These are phyloP conservation scores for Rattus rattus DNA, from an alignment of 2,113 vertebrate species.

Conservation along the genomic window DNA sequence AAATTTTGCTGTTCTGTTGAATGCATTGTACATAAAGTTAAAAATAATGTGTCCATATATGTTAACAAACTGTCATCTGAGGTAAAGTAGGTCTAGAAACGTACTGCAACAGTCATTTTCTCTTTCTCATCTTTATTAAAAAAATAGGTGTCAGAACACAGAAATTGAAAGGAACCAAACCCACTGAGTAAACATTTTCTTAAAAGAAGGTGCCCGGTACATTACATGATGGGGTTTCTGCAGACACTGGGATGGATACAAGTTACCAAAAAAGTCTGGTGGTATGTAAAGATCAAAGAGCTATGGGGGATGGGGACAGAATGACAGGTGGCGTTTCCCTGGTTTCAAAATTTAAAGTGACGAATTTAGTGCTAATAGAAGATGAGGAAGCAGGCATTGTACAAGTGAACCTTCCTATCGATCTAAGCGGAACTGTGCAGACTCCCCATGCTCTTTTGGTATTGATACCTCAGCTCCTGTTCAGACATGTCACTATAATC, in stretches of 20 bases:
- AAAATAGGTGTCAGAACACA: slow-evolving; percentile 90
- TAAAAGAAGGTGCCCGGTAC: slow-evolving; percentile 89
- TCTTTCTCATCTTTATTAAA: slow-evolving; percentile 92
- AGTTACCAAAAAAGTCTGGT: slow-evolving; percentile 86
- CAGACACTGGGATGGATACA: slow-evolving; percentile 85
- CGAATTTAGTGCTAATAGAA: slow-evolving; percentile 88
- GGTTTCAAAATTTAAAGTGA: slow-evolving; percentile 91
- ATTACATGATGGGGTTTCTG: slow-evolving; percentile 83
- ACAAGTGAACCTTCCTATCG: slow-evolving; percentile 80
- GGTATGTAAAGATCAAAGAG: slow-evolving; percentile 82
- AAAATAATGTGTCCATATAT: slow-evolving; percentile 95
- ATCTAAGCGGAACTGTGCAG: slow-evolving; percentile 83
- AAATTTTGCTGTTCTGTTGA: slow-evolving; percentile 90
- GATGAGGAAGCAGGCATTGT: slow-evolving; percentile 84
- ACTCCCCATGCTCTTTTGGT: slow-evolving; percentile 74
- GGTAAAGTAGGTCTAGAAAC: slow-evolving; percentile 98
- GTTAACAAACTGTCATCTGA: slow-evolving; percentile 97
- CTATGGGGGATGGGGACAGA: slow-evolving; percentile 80
- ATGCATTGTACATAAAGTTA: slow-evolving; percentile 95
- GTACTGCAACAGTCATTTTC: slow-evolving; percentile 93
- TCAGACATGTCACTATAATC: slow-evolving; percentile 62
- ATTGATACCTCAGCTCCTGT: slow-evolving; percentile 73
- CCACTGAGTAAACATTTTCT: slow-evolving; percentile 88
- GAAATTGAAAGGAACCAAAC: slow-evolving; percentile 88
- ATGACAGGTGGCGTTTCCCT: slow-evolving; percentile 87